phyloP scores from a whole-genome alignment of 2,113 vertebrate genomes.

The Lamprotornis superbus region DNA sequence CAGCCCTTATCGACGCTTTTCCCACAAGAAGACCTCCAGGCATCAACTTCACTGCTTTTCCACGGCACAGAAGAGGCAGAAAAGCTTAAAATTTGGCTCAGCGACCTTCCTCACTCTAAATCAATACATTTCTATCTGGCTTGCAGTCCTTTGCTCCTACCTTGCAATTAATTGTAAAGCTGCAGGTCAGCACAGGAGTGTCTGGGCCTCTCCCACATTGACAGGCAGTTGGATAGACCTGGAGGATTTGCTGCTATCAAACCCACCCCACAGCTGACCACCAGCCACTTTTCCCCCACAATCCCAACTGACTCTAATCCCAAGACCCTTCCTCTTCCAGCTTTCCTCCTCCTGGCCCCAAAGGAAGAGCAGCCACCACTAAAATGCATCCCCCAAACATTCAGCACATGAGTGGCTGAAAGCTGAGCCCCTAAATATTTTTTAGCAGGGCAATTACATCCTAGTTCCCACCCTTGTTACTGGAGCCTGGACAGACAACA shows the following conservation, averaged over 20 bases:
- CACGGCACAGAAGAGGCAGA: not conserved
- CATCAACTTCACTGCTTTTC: not conserved
- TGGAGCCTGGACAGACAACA: not conserved
- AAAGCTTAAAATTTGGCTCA: not conserved
- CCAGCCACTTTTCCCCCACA: not conserved
- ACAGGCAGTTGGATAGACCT: not conserved
- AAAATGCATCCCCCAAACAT: not conserved
- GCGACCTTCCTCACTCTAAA: not conserved
- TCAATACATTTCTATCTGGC: not conserved
- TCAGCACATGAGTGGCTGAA: fast-evolving
- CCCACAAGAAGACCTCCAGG: not conserved
- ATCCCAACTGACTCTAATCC: not conserved
- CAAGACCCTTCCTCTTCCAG: not conserved
- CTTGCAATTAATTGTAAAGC: not conserved
- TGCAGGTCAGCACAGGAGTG: not conserved
- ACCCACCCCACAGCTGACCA: fast-evolving
- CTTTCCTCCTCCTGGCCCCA: not conserved
- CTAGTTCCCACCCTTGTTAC: not conserved
- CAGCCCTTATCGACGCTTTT: not conserved
- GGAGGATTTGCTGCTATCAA: not conserved
- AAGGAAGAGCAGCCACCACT: not conserved
- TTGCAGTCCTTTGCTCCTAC: not conserved
- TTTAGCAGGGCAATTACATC: not conserved
- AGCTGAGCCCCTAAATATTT: not conserved
- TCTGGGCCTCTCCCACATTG: not conserved